Base-by-base conservation (phyloP, 2,113 vertebrate species). In the Corapipo altera region DNA sequence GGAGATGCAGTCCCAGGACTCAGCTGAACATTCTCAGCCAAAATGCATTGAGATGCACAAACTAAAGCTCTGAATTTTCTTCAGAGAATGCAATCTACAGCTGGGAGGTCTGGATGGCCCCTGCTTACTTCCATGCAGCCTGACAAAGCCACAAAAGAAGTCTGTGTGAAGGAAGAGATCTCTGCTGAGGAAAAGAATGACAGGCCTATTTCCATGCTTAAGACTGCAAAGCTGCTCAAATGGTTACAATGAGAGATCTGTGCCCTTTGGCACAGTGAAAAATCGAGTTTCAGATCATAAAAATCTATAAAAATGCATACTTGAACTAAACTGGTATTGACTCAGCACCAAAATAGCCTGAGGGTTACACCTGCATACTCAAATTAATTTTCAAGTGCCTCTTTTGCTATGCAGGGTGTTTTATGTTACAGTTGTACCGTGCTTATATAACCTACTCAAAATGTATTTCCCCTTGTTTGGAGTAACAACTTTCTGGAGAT, bases 351-450 rank as follows among this genome's bases (percentile, higher is more conserved):
- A 94, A 94, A 96, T 89, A 96, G 91, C 89, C 92, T 93, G 66
- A 96, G 92, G 91, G 88, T 95, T 96, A 96, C 96, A 96, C 96
- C 96, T 97, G 96, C 94, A 95, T 39, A 95, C 96, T 94, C 86
- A 54, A 96, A 97, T 87, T 96, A 97, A 96, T 96, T 96, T 95
- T 95, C 86, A 96, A 96, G 96, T 93, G 80, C 92, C 95, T 95
- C 95, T 96, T 83, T 69, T 84, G 92, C 84, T 94, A 62, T 49
- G 85, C 85, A 84, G 77, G 72, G 66, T 82, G 46, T 94, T 93
- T 96, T 95, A 87, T 73, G 93, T 85, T 85, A 91, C 81, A 59
- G 87, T 89, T 66, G 70, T 78, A 94, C 80, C 26, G 4, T 54
- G 73, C 89, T 97, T 96, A 92, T 20, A 92, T 87, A 95, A 95